A percentile compares a stretch with the other conserved stretches of the same genome.
These are phyloP conservation scores for Hydrolagus affinis DNA, from an alignment of 2,113 vertebrate genomes.

Conservation along the genomic window DNA sequence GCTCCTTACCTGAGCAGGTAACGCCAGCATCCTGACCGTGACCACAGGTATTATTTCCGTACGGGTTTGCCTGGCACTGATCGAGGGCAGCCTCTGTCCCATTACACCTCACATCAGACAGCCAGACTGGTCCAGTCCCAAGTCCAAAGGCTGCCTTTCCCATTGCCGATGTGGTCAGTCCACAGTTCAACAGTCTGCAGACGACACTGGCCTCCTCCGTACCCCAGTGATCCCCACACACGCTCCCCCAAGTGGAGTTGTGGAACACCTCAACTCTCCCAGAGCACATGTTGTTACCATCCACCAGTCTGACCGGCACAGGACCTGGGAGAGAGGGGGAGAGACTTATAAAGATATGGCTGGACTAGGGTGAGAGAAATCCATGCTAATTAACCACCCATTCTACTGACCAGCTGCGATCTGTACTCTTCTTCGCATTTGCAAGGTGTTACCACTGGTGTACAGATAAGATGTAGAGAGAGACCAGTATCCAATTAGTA, in stretches of 20 bases:
- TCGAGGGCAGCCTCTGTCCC: conserved; percentile 52
- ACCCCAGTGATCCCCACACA: conserved; percentile 54
- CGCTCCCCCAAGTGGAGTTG: conserved; percentile 51
- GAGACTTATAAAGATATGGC: no score
- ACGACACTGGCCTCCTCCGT: conserved; percentile 47
- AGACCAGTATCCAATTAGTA: no score
- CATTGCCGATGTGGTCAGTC: conserved; percentile 46
- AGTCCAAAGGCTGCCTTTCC: conserved; percentile 46
- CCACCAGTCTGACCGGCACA: conserved; percentile 44
- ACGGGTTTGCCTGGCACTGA: conserved; percentile 40
- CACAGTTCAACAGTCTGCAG: conserved; percentile 51
- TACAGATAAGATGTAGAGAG: no score
- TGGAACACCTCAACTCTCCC: conserved; percentile 57
- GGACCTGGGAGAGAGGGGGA: conserved; percentile 36
- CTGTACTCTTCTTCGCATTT: no score
- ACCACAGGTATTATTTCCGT: background rate
- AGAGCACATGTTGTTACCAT: conserved; percentile 36
- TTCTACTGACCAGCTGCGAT: no score
- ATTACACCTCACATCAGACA: conserved; percentile 45
- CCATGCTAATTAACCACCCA: no score
- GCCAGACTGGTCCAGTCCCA: conserved; percentile 54
- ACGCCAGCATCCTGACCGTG: conserved; percentile 51
- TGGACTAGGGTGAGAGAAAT: no score
- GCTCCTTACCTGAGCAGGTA: conserved; percentile 54
- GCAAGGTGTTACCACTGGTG: no score